A percentile compares a stretch with the other conserved stretches of the same genome.
phyloP scores from a whole-genome alignment of 2,797 vertebrate species.

The Acipenser transmontanus region DNA sequence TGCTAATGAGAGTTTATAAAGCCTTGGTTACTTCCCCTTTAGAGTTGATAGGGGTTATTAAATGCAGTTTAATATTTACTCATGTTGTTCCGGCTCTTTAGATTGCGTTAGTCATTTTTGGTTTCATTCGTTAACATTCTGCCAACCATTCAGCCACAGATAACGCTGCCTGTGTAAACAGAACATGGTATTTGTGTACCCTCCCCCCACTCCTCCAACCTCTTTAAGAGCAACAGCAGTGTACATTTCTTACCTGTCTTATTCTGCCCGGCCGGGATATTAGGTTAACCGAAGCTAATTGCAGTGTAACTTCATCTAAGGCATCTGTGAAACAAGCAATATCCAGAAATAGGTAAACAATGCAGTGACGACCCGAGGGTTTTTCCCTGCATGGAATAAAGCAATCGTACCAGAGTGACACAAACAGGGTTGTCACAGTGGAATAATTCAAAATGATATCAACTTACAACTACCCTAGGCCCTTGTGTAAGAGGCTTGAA shows the following conservation, averaged over 20 bases:
- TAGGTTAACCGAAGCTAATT: slow-evolving; percentile 67
- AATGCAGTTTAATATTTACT: no score
- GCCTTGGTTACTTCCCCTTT: no score
- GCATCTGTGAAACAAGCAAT: slow-evolving; percentile 23
- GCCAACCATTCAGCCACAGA: no score
- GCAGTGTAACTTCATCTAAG: slow-evolving; percentile 63
- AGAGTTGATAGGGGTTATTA: no score
- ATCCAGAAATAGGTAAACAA: not conserved
- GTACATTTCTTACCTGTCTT: slow-evolving; percentile 66
- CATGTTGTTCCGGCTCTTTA: no score
- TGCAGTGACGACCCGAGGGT: not conserved
- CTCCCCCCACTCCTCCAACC: not conserved
- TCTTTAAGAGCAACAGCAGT: not conserved
- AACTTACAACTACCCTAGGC: no score
- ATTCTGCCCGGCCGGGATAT: slow-evolving; percentile 59
- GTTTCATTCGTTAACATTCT: no score
- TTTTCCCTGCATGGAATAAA: not conserved
- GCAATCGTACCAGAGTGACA: not conserved
- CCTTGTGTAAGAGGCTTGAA: no score
- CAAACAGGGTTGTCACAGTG: not conserved
- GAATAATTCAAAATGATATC: no score
- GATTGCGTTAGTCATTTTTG: no score
- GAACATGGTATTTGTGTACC: not conserved
- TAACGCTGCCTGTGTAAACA: not conserved
- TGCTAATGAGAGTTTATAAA: no score